Conservation (phyloP, 2,113 vertebrate genomes). For the Corythornis vintsioides region DNA sequence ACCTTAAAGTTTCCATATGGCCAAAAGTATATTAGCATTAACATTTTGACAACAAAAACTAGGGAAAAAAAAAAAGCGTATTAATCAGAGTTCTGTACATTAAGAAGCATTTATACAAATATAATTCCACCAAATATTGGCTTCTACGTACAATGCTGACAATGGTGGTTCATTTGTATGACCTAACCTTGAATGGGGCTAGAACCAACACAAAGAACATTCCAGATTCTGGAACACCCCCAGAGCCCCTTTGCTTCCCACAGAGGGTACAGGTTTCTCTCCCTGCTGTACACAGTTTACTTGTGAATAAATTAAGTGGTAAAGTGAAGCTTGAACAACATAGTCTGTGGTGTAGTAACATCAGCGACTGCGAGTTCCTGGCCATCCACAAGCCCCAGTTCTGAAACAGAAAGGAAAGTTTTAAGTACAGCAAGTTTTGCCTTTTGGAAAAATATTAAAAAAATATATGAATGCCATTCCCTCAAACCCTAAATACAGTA, state of each 20-base stretch:
- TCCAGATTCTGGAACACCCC: slow-evolving; percentile 45
- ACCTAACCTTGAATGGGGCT: slow-evolving; percentile 59
- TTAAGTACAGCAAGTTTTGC: background rate
- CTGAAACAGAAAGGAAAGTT: slow-evolving; percentile 74
- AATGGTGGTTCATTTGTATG: slow-evolving; percentile 53
- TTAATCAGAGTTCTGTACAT: slow-evolving; percentile 54
- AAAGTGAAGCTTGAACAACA: slow-evolving; percentile 93
- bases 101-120: slow-evolving; percentile 68
- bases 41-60: slow-evolving; percentile 29
- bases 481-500: background rate
- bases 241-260: slow-evolving; percentile 18
- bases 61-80: background rate
- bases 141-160: slow-evolving; percentile 65
- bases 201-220: slow-evolving; percentile 64
- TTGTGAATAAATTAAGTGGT: slow-evolving; percentile 78
- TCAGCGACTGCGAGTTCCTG: slow-evolving; percentile 94
- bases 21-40: background rate
- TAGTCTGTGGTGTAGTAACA: slow-evolving; percentile 92
- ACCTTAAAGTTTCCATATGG: background rate
- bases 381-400: slow-evolving; percentile 88
- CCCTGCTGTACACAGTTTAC: slow-evolving; percentile 23
- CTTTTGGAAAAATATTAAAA: background rate
- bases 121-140: slow-evolving; percentile 75
- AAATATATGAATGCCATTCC: background rate
- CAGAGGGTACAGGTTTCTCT: slow-evolving; percentile 5